Conservation (phyloP, 2,888 invertebrate species). For the Caenorhabditis sulstoni region DNA sequence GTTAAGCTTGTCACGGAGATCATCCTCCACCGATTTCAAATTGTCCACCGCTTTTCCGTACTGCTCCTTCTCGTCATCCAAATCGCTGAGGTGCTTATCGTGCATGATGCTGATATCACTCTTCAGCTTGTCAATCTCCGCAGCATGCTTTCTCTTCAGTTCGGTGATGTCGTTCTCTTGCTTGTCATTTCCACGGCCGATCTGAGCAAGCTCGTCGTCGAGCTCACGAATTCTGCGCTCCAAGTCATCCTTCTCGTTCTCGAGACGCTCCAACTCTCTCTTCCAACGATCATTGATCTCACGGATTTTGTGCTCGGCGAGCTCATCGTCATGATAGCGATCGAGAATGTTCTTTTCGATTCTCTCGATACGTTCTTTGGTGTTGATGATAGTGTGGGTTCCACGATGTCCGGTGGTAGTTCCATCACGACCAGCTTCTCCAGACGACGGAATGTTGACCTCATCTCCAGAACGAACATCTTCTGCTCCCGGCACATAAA, state of each 20-base stretch:
- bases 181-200: conserved; percentile 74
- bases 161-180: conserved; percentile 75
- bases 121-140: conserved; percentile 77
- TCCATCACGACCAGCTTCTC: conserved; percentile 56
- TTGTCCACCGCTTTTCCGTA: conserved; percentile 75
- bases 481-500: conserved; percentile 57
- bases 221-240: conserved; percentile 76
- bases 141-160: conserved; percentile 75
- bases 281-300: conserved; percentile 80
- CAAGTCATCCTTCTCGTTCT: conserved; percentile 79
- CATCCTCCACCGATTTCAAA: conserved; percentile 74
- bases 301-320: conserved; percentile 66
- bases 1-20: conserved; percentile 74
- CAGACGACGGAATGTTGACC: conserved; percentile 51
- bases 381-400: conserved; percentile 42
- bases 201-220: conserved; percentile 76
- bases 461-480: conserved; percentile 55
- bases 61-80: conserved; percentile 78
- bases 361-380: conserved; percentile 55
- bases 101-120: conserved; percentile 74
- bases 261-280: conserved; percentile 76
- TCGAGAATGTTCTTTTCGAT: conserved; percentile 60
- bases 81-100: conserved; percentile 77
- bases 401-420: conserved; percentile 38
- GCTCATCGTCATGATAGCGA: conserved; percentile 75